phyloP scores from a whole-genome alignment of 2,888 invertebrate genomes.

The Caenorhabditis parvicauda region DNA sequence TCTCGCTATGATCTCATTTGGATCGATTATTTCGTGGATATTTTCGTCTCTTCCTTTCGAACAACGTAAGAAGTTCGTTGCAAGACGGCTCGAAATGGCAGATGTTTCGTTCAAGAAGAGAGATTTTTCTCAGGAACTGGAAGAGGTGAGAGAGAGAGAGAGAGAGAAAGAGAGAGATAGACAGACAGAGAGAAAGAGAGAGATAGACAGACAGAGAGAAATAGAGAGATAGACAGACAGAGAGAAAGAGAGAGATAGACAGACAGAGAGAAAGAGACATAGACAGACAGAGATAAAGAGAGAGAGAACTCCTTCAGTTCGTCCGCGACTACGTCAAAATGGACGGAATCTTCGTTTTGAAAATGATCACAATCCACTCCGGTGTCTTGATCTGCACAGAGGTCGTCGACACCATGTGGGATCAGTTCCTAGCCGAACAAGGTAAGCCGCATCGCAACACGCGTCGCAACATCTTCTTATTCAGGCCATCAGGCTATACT shows the following conservation, averaged over 20 bases:
- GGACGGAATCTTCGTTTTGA: conserved; percentile 61
- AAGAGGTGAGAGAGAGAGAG: conserved; percentile 36
- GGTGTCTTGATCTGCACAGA: conserved; percentile 47
- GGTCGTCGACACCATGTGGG: conserved; percentile 60
- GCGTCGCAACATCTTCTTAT: too few species aligned
- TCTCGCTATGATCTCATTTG: conserved; percentile 41
- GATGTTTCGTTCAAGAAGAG: conserved; percentile 54
- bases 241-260: too few species aligned
- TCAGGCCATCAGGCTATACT: conserved; percentile 17
- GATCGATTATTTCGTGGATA: conserved; percentile 52
- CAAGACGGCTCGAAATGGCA: conserved; percentile 58
- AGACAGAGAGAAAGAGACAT: too few species aligned
- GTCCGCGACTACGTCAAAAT: conserved; percentile 58
- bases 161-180: too few species aligned
- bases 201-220: too few species aligned
- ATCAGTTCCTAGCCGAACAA: conserved; percentile 46
- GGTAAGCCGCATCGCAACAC: conserved; percentile 13
- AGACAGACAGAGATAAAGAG: too few species aligned
- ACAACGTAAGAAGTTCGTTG: conserved; percentile 53
- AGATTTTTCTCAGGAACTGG: conserved; percentile 36
- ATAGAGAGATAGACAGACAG: too few species aligned
- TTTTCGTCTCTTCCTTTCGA: conserved; percentile 52
- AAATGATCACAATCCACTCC: conserved; percentile 61
- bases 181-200: too few species aligned
- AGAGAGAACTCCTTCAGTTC: conserved; percentile 39